Evolutionary conservation across 2,797 vertebrate species (phyloP), one percentile per base, ranked within the genome.

Genomic region (Acipenser ruthenus): DNA sequence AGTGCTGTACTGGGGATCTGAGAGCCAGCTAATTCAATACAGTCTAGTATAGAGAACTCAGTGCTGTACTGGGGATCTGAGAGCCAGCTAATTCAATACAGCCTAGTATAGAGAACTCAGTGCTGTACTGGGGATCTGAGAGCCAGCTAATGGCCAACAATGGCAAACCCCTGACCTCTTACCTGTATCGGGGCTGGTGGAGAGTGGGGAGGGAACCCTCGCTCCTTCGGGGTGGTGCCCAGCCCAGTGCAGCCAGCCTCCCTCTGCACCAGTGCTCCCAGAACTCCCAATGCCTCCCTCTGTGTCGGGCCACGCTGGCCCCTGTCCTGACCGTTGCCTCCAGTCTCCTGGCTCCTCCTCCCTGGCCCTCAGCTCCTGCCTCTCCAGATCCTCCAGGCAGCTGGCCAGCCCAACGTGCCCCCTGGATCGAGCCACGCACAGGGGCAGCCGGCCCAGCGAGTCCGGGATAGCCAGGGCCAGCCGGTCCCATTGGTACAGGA

Each of bases 161-260:
- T 7, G 10, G 10, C 50, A 52, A 11, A 7, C 10, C 50, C 7
- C 47, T 13, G 52, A 23, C 18, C 66, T 1, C 10, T 69, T 73
- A 94, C 93, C 94, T 60, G 92, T 95, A 71, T 95, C 93, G 0
- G 92, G 89, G 66, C 92, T 95, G 69, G 90, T 89, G 8, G 93
- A 93, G 10, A 87, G 81, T 0, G 91, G 90, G 0, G 90, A 93
- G 0, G 72, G 80, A 2, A 84, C 75, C 7, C 83, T 1, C 73
- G 78, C 6, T 82, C 80, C 3, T 74, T 0, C 13, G 74, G 0
- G 64, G 75, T 0, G 53, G 56, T 50, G 74, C 52, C 37, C 0
- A 0, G 2, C 1, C 1, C 51, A 50, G 69, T 8, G 68, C 71
- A 75, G 53, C 59, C 68, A 8, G 53, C 48, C 37, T 59, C 73